phyloP scores from a whole-genome alignment of 2,797 vertebrate genomes.

The Anguilla anguilla region DNA sequence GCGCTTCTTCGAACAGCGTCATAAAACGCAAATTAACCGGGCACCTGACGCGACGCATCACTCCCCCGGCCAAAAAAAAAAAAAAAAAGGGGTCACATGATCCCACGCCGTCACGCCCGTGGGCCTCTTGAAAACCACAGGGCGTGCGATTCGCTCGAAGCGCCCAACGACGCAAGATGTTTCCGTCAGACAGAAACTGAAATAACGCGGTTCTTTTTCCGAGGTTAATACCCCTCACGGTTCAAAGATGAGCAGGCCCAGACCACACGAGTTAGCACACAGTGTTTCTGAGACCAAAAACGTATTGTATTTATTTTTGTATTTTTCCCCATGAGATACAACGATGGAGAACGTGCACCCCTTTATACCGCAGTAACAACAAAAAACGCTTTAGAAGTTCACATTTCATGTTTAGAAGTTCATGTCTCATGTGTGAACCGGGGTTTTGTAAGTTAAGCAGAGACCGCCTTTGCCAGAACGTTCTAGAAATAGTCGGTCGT shows the following conservation, averaged over 20 bases:
- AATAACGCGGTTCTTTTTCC: background rate
- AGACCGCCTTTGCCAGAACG: background rate
- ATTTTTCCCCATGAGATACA: background rate
- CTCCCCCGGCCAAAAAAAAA: background rate
- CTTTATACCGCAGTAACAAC: background rate
- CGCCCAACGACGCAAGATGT: background rate
- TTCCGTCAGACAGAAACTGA: background rate
- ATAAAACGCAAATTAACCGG: background rate
- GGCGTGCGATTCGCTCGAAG: background rate
- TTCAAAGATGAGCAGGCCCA: background rate
- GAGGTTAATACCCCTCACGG: background rate
- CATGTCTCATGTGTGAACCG: background rate
- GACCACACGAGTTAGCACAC: too few relatives aligned
- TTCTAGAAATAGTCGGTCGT: constrained; percentile 16
- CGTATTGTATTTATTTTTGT: too few relatives aligned
- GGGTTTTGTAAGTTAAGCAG: background rate
- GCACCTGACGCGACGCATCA: background rate
- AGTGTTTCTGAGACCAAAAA: background rate
- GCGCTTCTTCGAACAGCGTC: background rate
- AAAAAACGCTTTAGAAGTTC: background rate
- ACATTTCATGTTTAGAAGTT: background rate
- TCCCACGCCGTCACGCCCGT: background rate
- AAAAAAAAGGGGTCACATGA: background rate
- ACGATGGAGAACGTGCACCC: background rate
- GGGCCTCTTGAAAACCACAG: too few relatives aligned